Conservation (phyloP, 2,797 vertebrate genomes). For the Myotis vivesi region DNA sequence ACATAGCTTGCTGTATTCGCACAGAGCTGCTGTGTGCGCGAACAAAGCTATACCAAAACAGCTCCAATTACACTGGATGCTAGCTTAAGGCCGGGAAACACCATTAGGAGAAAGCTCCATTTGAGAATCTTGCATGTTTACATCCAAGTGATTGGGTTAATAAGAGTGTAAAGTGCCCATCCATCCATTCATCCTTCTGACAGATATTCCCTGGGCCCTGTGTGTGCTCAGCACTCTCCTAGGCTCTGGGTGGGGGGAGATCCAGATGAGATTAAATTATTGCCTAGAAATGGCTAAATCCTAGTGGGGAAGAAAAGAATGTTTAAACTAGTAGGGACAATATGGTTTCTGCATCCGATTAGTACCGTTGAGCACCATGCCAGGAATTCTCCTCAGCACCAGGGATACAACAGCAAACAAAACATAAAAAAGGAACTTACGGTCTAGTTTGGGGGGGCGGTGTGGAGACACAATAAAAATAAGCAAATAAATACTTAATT, state of each 20-base stretch:
- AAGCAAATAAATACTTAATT: not conserved
- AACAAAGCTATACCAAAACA: not conserved
- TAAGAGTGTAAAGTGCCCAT: not conserved
- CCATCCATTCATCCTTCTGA: not conserved
- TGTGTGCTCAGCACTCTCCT: not conserved
- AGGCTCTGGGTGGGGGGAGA: not conserved
- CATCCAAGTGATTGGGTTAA: not conserved
- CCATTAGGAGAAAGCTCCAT: not conserved
- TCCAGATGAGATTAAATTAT: not conserved
- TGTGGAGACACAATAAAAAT: not conserved
- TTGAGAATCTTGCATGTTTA: not conserved
- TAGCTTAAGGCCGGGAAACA: not conserved
- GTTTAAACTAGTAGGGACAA: not conserved
- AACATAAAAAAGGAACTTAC: not conserved
- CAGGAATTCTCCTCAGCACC: not conserved
- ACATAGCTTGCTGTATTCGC: not conserved
- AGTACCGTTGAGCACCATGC: not conserved
- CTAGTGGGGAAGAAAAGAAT: not conserved
- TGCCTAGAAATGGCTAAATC: not conserved
- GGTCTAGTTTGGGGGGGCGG: not conserved
- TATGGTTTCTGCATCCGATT: not conserved
- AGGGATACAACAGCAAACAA: not conserved
- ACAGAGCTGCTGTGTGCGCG: not conserved
- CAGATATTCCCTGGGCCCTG: not conserved
- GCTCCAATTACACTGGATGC: not conserved